Conservation (phyloP, 2,797 vertebrate species). For the Leptatherina wallacei region DNA sequence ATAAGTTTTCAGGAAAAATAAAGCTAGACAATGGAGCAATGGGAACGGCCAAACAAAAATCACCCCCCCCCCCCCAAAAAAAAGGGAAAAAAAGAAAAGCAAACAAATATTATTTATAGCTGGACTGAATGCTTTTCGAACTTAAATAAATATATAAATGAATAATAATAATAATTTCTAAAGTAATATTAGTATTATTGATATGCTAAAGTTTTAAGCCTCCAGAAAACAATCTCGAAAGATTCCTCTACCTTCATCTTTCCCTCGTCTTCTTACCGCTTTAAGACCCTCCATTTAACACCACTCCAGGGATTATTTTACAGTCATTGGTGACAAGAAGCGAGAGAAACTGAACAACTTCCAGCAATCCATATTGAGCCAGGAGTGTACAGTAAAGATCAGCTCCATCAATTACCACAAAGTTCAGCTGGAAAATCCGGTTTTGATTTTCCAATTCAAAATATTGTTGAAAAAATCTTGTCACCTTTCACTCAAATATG, state of each 20-base stretch:
- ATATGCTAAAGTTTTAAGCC: background rate
- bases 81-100: too few relatives aligned
- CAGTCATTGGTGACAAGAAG: background rate
- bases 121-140: too few relatives aligned
- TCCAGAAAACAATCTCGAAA: background rate
- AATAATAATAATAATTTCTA: background rate
- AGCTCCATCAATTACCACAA: background rate
- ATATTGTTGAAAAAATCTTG: accelerated
- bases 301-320: slow-evolving; percentile 31
- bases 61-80: too few relatives aligned
- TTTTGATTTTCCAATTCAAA: slow-evolving; percentile 33
- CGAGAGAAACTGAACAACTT: background rate
- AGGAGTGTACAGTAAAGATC: background rate
- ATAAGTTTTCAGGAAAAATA: too few relatives aligned
- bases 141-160: too few relatives aligned
- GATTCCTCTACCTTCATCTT: background rate
- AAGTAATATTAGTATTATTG: too few relatives aligned
- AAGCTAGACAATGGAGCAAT: too few relatives aligned
- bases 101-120: too few relatives aligned
- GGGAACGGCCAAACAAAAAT: too few relatives aligned
- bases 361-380: too few relatives aligned
- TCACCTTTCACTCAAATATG: accelerated
- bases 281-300: slow-evolving; percentile 2
- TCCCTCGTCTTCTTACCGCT: background rate
- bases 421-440: background rate